A percentile compares a stretch with the other conserved stretches of the same genome.
phyloP scores from a whole-genome alignment of 2,888 invertebrate species.

The Lasioglossum marginatum region DNA sequence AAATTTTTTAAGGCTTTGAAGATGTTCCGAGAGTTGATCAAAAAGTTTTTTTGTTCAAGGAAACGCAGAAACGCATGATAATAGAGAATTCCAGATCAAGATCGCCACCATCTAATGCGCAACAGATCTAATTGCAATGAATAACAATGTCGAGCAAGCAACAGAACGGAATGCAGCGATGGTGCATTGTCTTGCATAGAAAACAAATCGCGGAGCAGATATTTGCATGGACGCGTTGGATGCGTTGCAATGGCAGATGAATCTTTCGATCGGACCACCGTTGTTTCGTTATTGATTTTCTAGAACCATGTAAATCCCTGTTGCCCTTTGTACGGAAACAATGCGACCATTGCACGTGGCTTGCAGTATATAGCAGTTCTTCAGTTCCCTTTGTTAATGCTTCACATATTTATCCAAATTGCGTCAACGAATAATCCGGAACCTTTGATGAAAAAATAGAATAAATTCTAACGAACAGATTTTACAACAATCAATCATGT shows the following conservation, averaged over 20 bases:
- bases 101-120: constrained; percentile 50
- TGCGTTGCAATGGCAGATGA: constrained; percentile 33
- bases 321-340: background rate
- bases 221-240: constrained; percentile 58
- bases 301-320: background rate
- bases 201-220: constrained; percentile 52
- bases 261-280: constrained; percentile 17
- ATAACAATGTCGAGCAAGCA: constrained; percentile 53
- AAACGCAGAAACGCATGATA: background rate
- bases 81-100: constrained; percentile 18
- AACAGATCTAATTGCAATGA: constrained; percentile 67
- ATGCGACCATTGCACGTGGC: background rate
- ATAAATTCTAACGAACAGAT: background rate
- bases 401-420: background rate
- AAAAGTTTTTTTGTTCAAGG: background rate
- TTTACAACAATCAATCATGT: background rate
- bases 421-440: background rate
- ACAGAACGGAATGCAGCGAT: constrained; percentile 67
- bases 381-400: background rate
- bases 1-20: background rate
- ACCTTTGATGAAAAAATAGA: background rate
- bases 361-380: background rate
- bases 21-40: background rate
- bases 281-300: constrained; percentile 6
- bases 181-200: constrained; percentile 66